Conservation (phyloP, 2,113 vertebrate genomes). For the Amphiprion percula region DNA sequence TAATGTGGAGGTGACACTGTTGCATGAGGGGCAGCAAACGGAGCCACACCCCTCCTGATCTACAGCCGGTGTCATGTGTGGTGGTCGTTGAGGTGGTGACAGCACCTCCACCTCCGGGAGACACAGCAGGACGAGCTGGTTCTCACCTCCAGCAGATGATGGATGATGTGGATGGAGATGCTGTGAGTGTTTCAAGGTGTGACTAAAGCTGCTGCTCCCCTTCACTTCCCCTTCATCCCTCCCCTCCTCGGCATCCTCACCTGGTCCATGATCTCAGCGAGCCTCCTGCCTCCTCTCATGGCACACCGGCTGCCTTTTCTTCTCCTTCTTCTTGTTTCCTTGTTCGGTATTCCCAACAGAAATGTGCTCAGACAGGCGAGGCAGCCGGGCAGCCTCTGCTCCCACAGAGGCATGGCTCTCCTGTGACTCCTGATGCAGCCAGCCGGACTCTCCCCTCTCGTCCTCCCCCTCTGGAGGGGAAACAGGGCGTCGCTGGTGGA, state of each 20-base stretch:
- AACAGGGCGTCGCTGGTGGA: slow-evolving; percentile 43
- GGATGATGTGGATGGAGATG: slow-evolving; percentile 41
- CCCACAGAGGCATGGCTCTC: slow-evolving; percentile 69
- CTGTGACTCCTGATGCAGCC: slow-evolving; percentile 68
- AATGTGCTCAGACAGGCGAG: slow-evolving; percentile 57
- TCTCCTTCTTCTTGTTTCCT: slow-evolving; percentile 13
- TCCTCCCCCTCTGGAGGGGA: slow-evolving; percentile 21
- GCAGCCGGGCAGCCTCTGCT: slow-evolving; percentile 66
- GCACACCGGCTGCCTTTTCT: slow-evolving; percentile 36
- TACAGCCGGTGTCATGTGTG: background rate
- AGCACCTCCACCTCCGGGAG: slow-evolving; percentile 9
- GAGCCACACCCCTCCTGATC: background rate
- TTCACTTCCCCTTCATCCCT: slow-evolving; percentile 51
- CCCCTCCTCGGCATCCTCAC: slow-evolving; percentile 71
- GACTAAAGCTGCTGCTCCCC: slow-evolving; percentile 49
- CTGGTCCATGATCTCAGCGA: slow-evolving; percentile 83
- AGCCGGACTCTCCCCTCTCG: slow-evolving; percentile 16
- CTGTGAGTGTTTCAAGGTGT: slow-evolving; percentile 41
- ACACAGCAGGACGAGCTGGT: slow-evolving; percentile 8
- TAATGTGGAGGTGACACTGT: too few relatives aligned
- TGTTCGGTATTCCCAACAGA: slow-evolving; percentile 58
- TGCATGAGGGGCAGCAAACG: too few relatives aligned
- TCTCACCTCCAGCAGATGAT: slow-evolving; percentile 42
- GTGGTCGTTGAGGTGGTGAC: background rate
- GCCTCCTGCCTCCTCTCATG: slow-evolving; percentile 77